These are phyloP conservation scores for Galago senegalensis DNA, from an alignment of 2,797 vertebrate species.

Conservation along the genomic window DNA sequence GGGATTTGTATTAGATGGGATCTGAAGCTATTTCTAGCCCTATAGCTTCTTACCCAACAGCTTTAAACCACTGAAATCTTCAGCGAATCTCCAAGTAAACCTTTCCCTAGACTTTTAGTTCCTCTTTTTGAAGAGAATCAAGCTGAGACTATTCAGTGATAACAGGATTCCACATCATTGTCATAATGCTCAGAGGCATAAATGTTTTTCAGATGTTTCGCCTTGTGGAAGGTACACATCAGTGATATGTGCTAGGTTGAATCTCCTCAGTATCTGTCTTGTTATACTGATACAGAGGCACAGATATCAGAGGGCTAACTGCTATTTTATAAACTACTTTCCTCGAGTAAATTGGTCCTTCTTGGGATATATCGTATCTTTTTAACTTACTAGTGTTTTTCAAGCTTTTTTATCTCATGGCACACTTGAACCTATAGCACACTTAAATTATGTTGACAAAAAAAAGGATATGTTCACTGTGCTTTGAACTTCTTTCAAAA, in stretches of 20 bases:
- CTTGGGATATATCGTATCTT: conserved; percentile 23
- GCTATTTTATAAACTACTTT: conserved; percentile 40
- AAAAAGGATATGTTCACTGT: too few species aligned
- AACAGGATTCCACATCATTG: not conserved
- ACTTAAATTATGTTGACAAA: too few species aligned
- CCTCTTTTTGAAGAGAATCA: not conserved
- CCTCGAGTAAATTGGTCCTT: conserved; percentile 35
- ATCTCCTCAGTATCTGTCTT: conserved; percentile 61
- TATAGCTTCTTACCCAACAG: not conserved
- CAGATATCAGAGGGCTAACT: conserved; percentile 63
- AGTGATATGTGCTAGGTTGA: conserved; percentile 67
- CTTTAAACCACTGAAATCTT: conserved; percentile 35
- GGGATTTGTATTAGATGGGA: conserved; percentile 9
- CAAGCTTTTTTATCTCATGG: too few species aligned
- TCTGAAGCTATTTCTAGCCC: not conserved
- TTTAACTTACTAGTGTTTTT: conserved; percentile 24
- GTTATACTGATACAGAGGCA: conserved; percentile 71
- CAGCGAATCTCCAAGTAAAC: not conserved
- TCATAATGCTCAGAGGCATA: conserved; percentile 66
- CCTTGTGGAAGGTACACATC: conserved; percentile 45
- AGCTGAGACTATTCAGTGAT: not conserved
- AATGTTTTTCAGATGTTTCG: conserved; percentile 66
- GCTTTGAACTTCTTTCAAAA: too few species aligned
- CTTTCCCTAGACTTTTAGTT: not conserved
- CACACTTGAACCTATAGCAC: too few species aligned